A percentile compares a stretch with the other conserved stretches of the same genome.
These are phyloP conservation scores for Chaetura pelagica DNA, from an alignment of 2,113 vertebrate genomes.

Conservation along the genomic window DNA sequence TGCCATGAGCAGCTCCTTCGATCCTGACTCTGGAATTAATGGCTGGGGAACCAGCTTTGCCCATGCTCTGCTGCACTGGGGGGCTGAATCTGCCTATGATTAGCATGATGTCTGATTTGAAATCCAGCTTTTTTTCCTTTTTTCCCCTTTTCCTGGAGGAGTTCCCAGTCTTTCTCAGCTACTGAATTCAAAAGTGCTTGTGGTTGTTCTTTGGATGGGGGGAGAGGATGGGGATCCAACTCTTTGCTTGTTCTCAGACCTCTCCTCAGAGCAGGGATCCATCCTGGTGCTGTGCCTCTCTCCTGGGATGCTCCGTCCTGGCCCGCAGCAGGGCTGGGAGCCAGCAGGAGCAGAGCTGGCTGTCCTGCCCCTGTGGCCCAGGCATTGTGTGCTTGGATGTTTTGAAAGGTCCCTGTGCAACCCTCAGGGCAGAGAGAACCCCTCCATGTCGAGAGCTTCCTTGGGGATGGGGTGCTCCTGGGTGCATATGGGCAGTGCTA, in stretches of 20 bases:
- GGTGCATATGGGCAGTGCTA: not conserved
- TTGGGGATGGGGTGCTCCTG: not conserved
- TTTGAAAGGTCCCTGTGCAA: not conserved
- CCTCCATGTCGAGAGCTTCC: accelerated
- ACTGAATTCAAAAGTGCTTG: slow-evolving; percentile 5
- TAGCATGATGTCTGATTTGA: not conserved
- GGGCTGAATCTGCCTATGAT: not conserved
- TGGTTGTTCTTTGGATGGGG: not conserved
- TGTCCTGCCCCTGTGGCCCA: accelerated
- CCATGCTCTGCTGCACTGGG: not conserved
- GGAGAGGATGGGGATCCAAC: not conserved
- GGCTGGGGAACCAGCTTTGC: not conserved
- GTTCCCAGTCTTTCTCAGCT: not conserved
- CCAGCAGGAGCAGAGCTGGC: not conserved
- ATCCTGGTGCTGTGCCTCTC: accelerated
- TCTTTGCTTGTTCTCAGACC: not conserved
- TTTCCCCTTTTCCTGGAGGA: not conserved
- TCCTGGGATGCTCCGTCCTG: not conserved
- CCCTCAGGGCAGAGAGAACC: not conserved
- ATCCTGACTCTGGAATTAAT: accelerated
- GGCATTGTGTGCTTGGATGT: accelerated
- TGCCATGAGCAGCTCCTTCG: not conserved
- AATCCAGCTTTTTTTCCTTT: not conserved
- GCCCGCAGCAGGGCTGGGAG: not conserved
- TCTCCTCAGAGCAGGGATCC: accelerated